These are phyloP conservation scores for Campopleginae sp. DNA, from an alignment of 2,888 invertebrate genomes.

Conservation along the genomic window DNA sequence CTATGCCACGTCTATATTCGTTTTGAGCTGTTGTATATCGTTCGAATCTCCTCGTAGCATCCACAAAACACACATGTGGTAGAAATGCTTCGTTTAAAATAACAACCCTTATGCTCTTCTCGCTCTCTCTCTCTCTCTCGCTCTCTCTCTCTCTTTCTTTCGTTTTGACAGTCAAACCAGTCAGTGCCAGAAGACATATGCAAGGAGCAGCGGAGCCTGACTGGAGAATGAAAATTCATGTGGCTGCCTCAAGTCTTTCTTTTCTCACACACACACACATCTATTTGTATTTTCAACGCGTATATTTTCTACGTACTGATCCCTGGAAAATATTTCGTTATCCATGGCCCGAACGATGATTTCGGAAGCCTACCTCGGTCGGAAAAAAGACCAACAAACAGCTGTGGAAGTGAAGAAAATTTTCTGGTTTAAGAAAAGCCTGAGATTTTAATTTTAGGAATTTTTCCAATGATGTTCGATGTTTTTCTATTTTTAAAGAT, in stretches of 20 bases:
- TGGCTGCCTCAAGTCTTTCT: conserved; percentile 46
- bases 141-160: conserved; percentile 6
- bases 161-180: conserved; percentile 25
- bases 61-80: conserved; percentile 62
- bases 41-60: conserved; percentile 56
- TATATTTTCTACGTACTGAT: neutral
- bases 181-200: conserved; percentile 37
- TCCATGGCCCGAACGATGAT: neutral
- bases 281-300: neutral
- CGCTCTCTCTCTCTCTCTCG: conserved; percentile 26
- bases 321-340: neutral
- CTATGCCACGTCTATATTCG: conserved; percentile 60
- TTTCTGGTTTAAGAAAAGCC: neutral
- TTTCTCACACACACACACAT: conserved; percentile 10
- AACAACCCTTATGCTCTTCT: conserved; percentile 66
- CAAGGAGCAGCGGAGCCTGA: conserved; percentile 34
- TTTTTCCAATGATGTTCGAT: neutral
- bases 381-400: neutral
- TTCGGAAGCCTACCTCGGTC: neutral
- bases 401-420: neutral
- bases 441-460: neutral
- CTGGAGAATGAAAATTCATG: conserved; percentile 60
- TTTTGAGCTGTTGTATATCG: conserved; percentile 52
- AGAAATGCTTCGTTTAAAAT: conserved; percentile 69
- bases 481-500: neutral